A percentile compares a stretch with the other conserved stretches of the same genome.
phyloP scores from a whole-genome alignment of 2,113 vertebrate genomes.

The Rafetus swinhoei region DNA sequence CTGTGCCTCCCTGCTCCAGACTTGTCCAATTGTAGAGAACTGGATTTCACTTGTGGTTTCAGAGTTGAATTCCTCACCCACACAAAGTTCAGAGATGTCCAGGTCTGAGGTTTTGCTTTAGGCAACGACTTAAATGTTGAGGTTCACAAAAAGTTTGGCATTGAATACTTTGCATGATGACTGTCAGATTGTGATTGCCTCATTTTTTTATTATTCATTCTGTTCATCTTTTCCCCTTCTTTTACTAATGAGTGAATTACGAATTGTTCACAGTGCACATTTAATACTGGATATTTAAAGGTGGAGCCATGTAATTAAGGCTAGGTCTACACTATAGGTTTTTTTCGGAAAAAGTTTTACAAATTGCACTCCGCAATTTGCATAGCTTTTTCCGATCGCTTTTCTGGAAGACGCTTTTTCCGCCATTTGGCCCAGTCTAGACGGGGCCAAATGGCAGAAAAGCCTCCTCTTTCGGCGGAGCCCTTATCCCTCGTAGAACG shows the following conservation, averaged over 20 bases:
- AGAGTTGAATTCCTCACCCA: not conserved
- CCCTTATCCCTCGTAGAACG: too few relatives aligned
- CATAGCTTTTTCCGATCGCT: too few relatives aligned
- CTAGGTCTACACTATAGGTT: too few relatives aligned
- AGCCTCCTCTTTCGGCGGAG: too few relatives aligned
- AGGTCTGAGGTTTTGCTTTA: not conserved
- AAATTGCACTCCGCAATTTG: too few relatives aligned
- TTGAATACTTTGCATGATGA: not conserved
- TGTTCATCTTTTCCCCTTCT: not conserved
- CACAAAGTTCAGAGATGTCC: not conserved
- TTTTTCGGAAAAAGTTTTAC: too few relatives aligned
- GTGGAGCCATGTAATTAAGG: too few relatives aligned
- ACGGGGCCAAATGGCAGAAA: too few relatives aligned
- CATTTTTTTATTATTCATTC: accelerated
- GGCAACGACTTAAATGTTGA: accelerated
- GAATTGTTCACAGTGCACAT: not conserved
- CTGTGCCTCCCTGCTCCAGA: not conserved
- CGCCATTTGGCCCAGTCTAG: too few relatives aligned
- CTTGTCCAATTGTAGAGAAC: not conserved
- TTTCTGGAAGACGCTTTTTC: too few relatives aligned
- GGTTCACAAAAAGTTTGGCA: not conserved
- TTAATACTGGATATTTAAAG: not conserved
- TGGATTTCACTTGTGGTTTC: not conserved
- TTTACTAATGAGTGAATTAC: not conserved
- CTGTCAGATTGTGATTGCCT: not conserved